Conservation (phyloP, 2,797 vertebrate species). For the Alosa sapidissima region DNA sequence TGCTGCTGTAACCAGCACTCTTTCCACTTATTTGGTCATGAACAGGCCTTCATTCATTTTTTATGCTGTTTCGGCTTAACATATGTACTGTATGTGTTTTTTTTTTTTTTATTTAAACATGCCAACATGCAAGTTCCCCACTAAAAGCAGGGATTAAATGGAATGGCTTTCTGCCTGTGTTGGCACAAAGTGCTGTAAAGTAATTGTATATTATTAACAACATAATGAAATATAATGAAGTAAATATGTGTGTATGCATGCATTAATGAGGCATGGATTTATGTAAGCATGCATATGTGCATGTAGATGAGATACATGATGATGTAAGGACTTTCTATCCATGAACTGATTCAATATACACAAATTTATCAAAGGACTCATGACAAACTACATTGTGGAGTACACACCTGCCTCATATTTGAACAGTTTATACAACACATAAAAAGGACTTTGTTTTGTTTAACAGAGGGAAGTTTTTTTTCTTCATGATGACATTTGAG, state of each 20-base stretch:
- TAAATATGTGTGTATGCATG: neutral
- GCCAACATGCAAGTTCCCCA: neutral
- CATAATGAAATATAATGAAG: neutral
- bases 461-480: too few species aligned
- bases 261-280: neutral
- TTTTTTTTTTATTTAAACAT: neutral
- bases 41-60: neutral
- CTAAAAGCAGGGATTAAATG: conserved; percentile 40
- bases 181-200: conserved; percentile 14
- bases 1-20: conserved; percentile 1
- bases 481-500: too few species aligned
- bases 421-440: too few species aligned
- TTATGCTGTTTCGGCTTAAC: neutral
- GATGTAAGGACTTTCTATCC: neutral
- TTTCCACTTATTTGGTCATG: neutral
- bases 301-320: neutral
- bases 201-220: neutral
- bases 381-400: neutral
- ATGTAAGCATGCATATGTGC: neutral
- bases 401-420: neutral
- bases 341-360: neutral
- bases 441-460: too few species aligned
- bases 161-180: conserved; percentile 38
- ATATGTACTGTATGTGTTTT: neutral
- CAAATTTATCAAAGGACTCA: neutral